Conservation (phyloP, 2,888 invertebrate species). For the Coelinius sp. region DNA sequence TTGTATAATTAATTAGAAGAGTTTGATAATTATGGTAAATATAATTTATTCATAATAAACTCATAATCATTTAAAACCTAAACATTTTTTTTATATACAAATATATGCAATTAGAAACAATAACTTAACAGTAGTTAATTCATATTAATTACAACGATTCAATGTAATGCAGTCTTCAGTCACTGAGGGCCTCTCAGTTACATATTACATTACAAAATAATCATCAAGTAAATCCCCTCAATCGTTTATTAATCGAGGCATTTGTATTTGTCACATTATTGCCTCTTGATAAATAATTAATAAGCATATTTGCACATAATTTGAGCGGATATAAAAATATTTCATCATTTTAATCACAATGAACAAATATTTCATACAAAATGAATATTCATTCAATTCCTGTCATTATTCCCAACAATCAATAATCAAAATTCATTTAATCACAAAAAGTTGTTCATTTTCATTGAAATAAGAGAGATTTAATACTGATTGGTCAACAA, state of each 20-base stretch:
- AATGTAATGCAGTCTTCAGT: slow-evolving; percentile 69
- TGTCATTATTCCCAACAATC: neutral
- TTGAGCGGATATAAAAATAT: slow-evolving; percentile 18
- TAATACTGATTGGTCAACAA: slow-evolving; percentile 53
- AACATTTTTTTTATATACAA: slow-evolving; percentile 65
- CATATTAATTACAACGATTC: slow-evolving; percentile 53
- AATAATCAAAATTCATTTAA: neutral
- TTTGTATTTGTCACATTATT: neutral
- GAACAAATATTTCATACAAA: neutral
- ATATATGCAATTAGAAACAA: slow-evolving; percentile 61
- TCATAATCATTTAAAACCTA: slow-evolving; percentile 63
- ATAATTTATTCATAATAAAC: slow-evolving; percentile 68
- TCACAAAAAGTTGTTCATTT: neutral
- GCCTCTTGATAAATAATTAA: neutral
- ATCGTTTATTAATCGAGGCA: slow-evolving; percentile 41
- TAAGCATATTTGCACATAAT: slow-evolving; percentile 18
- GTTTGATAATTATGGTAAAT: slow-evolving; percentile 60
- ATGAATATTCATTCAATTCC: neutral
- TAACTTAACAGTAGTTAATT: slow-evolving; percentile 53
- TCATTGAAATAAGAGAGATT: slow-evolving; percentile 26
- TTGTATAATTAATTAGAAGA: neutral
- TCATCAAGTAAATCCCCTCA: slow-evolving; percentile 56
- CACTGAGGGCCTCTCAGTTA: slow-evolving; percentile 60
- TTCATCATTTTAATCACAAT: slow-evolving; percentile 19
- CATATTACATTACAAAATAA: slow-evolving; percentile 29